Evolutionary conservation across 2,113 vertebrate genomes (phyloP), one percentile per base, ranked within the genome.

Genomic region (Protomyctophum bolini): DNA sequence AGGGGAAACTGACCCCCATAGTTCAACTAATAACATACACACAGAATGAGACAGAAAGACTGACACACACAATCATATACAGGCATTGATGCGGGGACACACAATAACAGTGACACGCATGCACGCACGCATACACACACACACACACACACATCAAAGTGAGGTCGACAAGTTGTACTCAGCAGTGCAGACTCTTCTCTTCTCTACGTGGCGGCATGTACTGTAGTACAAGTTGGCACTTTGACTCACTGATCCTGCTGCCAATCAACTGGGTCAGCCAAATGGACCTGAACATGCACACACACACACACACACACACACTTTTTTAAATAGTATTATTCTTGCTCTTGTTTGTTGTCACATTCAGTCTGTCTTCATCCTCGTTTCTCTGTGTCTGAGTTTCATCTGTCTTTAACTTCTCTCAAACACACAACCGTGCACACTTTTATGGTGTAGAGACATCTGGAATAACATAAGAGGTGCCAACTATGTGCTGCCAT

Each of bases 1-100:
- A 88, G 80, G 81, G 75, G 73, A 86, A 78, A 72, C 67, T 70
- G 72, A 81, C 66, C 79, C 80, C 21, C 74, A 70, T 56, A 63
- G 69, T 82, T 83, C 47, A 75, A 63, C 79, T 83, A 82, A 79
- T 78, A 83, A 77, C 68, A 72, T 21, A 0, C 6, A 11, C 60
- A 54, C 76, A 52, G 55, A 29, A 49, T 41, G 21, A 66, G 50
- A 54, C 50, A 66, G 50, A 75, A 74, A 73, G 75, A 79, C 81
- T 78, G 81, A 66, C 78, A 57, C 75, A 63, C 61, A 63, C 49
- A 54, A 49, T 50, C 68, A 49, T 7, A 50, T 12, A 52, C 50
- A 8, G 9, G 7, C 50, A 52, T 12, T 63, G 65, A 64, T 70
- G 56, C 33, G 74, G 78, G 11, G 2, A 41, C 5, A 6, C 58